These are phyloP conservation scores for Trachythela sp. DNA, from an alignment of 64 coral and sea anemone genomes.

Conservation along the genomic window DNA sequence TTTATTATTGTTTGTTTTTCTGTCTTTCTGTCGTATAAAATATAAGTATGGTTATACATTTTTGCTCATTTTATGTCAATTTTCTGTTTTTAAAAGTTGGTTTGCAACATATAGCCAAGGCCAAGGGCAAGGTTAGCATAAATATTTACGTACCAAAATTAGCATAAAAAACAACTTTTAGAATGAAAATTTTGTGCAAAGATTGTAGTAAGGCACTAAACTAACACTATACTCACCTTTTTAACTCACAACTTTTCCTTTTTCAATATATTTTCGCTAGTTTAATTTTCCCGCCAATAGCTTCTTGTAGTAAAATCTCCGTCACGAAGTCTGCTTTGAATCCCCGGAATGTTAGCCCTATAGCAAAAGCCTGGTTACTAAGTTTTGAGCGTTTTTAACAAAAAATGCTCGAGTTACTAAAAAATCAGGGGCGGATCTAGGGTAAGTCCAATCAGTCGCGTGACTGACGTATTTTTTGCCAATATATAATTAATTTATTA, in stretches of 20 bases:
- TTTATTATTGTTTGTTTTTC: no score
- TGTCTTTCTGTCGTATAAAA: no score
- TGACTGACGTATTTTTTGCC: no score
- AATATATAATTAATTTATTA: no score
- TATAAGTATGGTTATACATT: not conserved
- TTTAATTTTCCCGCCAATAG: not conserved
- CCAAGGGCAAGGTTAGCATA: not conserved
- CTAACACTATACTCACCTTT: not conserved
- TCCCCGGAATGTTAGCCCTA: not conserved
- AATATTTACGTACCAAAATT: not conserved
- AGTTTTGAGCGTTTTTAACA: not conserved
- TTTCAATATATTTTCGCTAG: not conserved
- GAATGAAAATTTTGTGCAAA: not conserved
- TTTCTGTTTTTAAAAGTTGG: not conserved
- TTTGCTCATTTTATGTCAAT: not conserved
- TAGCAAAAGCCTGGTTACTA: not conserved
- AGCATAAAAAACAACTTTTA: not conserved
- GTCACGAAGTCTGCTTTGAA: not conserved
- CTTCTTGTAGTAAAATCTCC: not conserved
- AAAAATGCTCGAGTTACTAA: not conserved
- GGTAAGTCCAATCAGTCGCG: no score
- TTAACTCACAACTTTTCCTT: not conserved
- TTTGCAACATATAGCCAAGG: no score
- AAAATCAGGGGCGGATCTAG: no score
- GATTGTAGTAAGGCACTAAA: not conserved